Percentiles rank a stretch among this genome's conserved stretches.
Conservation (phyloP, 2,113 vertebrate species). For the Aspiorhynchus laticeps region DNA sequence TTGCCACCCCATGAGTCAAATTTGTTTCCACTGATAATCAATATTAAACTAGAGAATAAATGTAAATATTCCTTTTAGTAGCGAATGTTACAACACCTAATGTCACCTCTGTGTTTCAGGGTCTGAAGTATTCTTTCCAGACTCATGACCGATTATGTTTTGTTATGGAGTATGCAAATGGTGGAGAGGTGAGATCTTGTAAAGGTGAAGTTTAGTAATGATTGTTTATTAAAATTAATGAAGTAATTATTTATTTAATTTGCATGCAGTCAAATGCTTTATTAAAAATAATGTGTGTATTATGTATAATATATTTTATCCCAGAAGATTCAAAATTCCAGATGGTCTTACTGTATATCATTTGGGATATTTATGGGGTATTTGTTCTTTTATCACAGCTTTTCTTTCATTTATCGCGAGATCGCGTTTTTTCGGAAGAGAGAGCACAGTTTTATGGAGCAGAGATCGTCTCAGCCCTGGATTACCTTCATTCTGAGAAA, state of each 20-base stretch:
- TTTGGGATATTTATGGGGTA: neutral
- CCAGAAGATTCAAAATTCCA: constrained; percentile 29
- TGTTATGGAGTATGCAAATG: constrained; percentile 98
- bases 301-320: neutral
- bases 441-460: constrained; percentile 93
- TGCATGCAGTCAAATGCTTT: neutral
- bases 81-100: neutral
- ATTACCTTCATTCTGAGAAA: constrained; percentile 78
- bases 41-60: neutral
- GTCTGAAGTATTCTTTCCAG: constrained; percentile 97
- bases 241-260: neutral
- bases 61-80: neutral
- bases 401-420: constrained; percentile 94
- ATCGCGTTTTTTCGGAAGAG: constrained; percentile 95
- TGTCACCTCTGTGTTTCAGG: constrained; percentile 71
- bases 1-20: no score
- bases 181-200: constrained; percentile 85
- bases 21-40: neutral
- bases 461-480: constrained; percentile 89
- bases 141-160: constrained; percentile 97
- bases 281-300: neutral
- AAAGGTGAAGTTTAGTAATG: constrained; percentile 25
- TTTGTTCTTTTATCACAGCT: constrained; percentile 72
- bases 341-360: neutral
- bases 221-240: neutral